phyloP scores from a whole-genome alignment of 2,113 vertebrate species.

The Nothoprocta perdicaria region DNA sequence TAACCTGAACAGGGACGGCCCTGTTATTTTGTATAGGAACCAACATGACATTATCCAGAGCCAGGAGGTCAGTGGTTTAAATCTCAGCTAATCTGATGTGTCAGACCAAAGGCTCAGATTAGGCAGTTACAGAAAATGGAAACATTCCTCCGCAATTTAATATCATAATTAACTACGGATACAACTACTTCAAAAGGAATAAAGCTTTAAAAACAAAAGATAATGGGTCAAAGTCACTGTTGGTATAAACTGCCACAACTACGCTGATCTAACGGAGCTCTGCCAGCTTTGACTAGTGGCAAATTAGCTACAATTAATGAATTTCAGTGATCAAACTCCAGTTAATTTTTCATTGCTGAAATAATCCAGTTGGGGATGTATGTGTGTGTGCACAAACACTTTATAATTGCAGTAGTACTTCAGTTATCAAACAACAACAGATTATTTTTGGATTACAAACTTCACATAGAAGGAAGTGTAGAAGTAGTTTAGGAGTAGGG shows the following conservation, averaged over 20 bases:
- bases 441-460: neutral
- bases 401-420: constrained; percentile 7
- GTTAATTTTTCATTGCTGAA: constrained; percentile 54
- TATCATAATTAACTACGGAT: constrained; percentile 70
- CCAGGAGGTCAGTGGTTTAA: constrained; percentile 74
- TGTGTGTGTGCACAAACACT: constrained; percentile 3
- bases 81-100: constrained; percentile 74
- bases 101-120: constrained; percentile 76
- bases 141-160: constrained; percentile 73
- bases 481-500: neutral
- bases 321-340: constrained; percentile 62
- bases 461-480: neutral
- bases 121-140: constrained; percentile 62
- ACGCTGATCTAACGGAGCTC: constrained; percentile 15
- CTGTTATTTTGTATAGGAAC: constrained; percentile 57
- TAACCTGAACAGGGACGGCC: constrained; percentile 66
- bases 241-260: constrained; percentile 44
- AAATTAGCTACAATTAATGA: constrained; percentile 69
- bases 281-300: constrained; percentile 54
- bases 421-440: neutral
- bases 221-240: constrained; percentile 54
- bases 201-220: constrained; percentile 60
- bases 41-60: constrained; percentile 74
- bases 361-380: constrained; percentile 44
- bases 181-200: constrained; percentile 51